A percentile compares a stretch with the other conserved stretches of the same genome.
Evolutionary conservation across 1,140 invertebrate species (phyloP).

Genomic region (Acromyrmex echinatior): DNA sequence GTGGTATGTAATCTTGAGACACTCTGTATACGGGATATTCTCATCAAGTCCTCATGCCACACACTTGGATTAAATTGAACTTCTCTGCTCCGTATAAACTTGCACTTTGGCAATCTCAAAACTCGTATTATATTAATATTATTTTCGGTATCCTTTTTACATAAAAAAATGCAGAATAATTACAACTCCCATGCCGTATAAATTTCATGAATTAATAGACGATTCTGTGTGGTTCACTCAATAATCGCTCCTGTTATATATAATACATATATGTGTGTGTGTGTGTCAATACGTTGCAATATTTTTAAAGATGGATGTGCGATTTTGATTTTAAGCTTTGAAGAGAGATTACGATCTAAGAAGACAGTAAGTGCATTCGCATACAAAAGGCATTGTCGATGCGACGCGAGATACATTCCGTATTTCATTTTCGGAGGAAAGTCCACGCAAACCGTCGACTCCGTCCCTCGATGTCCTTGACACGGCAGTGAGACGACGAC

Average conservation of each 20-base stretch:
- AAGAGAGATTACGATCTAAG: not conserved
- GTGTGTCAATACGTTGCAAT: no score
- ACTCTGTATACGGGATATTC: conserved; percentile 32
- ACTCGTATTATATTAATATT: not conserved
- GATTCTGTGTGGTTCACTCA: not conserved
- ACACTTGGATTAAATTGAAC: conserved; percentile 54
- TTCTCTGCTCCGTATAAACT: conserved; percentile 25
- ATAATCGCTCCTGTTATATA: not conserved
- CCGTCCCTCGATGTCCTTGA: conserved; percentile 83
- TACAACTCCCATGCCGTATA: not conserved
- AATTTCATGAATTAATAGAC: not conserved
- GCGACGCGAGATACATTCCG: conserved; percentile 32
- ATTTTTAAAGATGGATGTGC: not conserved
- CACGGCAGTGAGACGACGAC: conserved; percentile 79
- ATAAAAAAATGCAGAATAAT: not conserved
- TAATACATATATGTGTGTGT: no score
- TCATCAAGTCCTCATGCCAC: conserved; percentile 31
- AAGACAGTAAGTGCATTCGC: not conserved
- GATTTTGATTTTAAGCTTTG: not conserved
- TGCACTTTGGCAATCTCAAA: conserved; percentile 15
- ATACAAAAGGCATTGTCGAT: not conserved
- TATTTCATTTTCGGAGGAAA: conserved; percentile 65
- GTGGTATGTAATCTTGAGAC: conserved; percentile 18
- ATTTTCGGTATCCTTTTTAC: not conserved
- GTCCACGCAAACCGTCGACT: conserved; percentile 74